phyloP scores from a whole-genome alignment of 2,888 invertebrate species.

The Hermaeophaga mercurialis region DNA sequence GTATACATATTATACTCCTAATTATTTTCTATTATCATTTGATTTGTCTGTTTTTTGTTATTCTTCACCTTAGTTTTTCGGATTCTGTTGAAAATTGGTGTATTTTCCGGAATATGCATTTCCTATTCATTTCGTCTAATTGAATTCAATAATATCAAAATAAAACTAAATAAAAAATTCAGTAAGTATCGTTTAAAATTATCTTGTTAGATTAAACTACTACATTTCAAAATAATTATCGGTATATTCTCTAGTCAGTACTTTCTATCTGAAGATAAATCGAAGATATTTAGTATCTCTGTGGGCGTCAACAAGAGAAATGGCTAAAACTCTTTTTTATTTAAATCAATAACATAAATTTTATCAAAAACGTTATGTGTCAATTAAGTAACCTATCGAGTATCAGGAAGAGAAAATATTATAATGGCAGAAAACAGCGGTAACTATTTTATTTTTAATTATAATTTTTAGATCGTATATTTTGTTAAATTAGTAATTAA shows the following conservation, averaged over 20 bases:
- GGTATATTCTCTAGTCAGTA: not conserved
- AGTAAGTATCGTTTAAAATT: no score
- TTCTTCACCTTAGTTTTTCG: no score
- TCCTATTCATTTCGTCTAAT: no score
- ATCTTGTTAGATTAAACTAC: not conserved
- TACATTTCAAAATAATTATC: not conserved
- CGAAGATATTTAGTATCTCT: not conserved
- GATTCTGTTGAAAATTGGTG: no score
- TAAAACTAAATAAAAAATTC: no score
- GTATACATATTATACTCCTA: no score
- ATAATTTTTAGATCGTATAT: no score
- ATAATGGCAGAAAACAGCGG: not conserved
- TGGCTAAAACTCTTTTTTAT: slow-evolving; percentile 10
- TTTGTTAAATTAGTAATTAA: no score
- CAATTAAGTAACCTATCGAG: slow-evolving; percentile 11
- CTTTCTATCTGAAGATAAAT: not conserved
- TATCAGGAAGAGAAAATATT: not conserved
- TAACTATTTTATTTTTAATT: not conserved
- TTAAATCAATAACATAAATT: slow-evolving; percentile 21
- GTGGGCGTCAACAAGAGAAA: slow-evolving; percentile 9
- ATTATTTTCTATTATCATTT: no score
- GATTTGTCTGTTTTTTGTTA: no score
- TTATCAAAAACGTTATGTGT: slow-evolving; percentile 16
- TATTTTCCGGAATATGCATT: no score
- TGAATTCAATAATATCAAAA: no score